Percentiles rank a stretch among this genome's conserved stretches.
These are phyloP conservation scores for Premnoplex brunnescens DNA, from an alignment of 2,797 vertebrate genomes.

Conservation along the genomic window DNA sequence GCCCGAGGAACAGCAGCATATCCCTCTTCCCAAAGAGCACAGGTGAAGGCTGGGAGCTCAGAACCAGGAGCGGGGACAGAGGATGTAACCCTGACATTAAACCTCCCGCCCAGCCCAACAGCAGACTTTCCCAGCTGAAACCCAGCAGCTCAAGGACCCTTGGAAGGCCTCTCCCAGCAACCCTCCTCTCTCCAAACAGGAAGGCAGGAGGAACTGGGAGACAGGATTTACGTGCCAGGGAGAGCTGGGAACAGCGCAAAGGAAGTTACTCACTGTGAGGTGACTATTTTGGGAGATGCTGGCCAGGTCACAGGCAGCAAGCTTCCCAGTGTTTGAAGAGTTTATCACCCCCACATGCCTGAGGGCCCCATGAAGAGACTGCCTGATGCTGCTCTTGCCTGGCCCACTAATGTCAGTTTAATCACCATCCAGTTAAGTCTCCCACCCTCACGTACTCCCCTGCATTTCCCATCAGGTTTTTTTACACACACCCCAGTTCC, in stretches of 20 bases:
- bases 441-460: not conserved
- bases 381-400: constrained; percentile 9
- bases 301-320: constrained; percentile 60
- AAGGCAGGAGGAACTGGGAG: constrained; percentile 61
- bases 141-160: constrained; percentile 46
- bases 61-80: not conserved
- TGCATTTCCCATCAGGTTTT: not conserved
- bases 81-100: constrained; percentile 55
- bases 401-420: not conserved
- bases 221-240: constrained; percentile 72
- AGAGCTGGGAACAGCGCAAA: constrained; percentile 61
- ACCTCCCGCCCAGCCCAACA: constrained; percentile 13
- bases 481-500: not conserved
- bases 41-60: constrained; percentile 48
- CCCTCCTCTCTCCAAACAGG: constrained; percentile 63
- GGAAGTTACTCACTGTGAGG: constrained; percentile 61
- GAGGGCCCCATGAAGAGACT: not conserved
- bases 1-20: not conserved
- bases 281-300: constrained; percentile 67
- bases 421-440: not conserved
- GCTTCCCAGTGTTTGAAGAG: constrained; percentile 43
- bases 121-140: constrained; percentile 56
- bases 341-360: constrained; percentile 15
- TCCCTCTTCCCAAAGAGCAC: constrained; percentile 1
- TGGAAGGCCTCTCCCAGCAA: constrained; percentile 53